These are phyloP conservation scores for Mus musculus DNA, from an alignment of 2,113 vertebrate species.

Conservation along the genomic window GRCm39 chr12:26459001-26459500, in stretches of 20 bases:
- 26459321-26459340: not conserved
- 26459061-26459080: not conserved
- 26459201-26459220: constrained; percentile 24
- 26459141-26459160: not conserved
- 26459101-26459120: fast-evolving
- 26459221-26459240: not conserved
- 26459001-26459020: fast-evolving
- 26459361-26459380: not conserved
- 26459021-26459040: not conserved
- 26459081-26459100: not conserved
- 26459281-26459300: not conserved
- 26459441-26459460: not conserved
- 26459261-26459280: not conserved
- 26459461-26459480: not conserved
- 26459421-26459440: not conserved
- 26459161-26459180: not conserved
- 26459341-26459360: too few relatives aligned
- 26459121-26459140: too few relatives aligned
- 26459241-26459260: not conserved
- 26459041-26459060: fast-evolving
- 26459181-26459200: not conserved
- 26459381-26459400: not conserved
- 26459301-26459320: not conserved
- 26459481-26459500: too few relatives aligned
- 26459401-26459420: fast-evolving